phyloP scores from a whole-genome alignment of 1,140 invertebrate genomes.

The Dolichoris vasculosae region DNA sequence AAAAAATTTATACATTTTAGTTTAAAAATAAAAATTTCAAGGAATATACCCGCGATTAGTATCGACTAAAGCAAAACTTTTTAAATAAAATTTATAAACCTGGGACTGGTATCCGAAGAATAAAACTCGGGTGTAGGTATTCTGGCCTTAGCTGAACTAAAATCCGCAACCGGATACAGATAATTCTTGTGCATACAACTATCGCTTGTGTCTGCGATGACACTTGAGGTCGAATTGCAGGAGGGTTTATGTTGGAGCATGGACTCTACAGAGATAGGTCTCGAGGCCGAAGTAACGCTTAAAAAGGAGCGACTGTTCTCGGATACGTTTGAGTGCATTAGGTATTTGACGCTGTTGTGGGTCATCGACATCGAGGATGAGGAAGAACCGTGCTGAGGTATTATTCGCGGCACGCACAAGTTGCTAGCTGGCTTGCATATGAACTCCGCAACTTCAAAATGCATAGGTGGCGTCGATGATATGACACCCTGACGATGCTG shows the following conservation, averaged over 20 bases:
- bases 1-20: too few relatives aligned
- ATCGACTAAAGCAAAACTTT: background rate
- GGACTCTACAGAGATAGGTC: constrained; percentile 37
- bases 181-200: constrained; percentile 36
- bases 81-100: background rate
- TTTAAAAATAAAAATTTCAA: too few relatives aligned
- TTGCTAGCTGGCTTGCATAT: constrained; percentile 70
- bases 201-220: constrained; percentile 8
- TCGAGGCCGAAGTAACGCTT: constrained; percentile 52
- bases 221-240: constrained; percentile 28
- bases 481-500: constrained; percentile 64
- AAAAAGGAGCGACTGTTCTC: constrained; percentile 61
- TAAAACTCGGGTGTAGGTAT: constrained; percentile 47
- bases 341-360: constrained; percentile 55
- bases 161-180: constrained; percentile 56
- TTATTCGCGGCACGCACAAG: constrained; percentile 69
- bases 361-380: background rate
- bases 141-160: constrained; percentile 63
- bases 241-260: constrained; percentile 28
- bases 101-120: constrained; percentile 36
- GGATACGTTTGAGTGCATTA: constrained; percentile 40
- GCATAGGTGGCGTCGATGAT: constrained; percentile 64
- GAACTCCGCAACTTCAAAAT: constrained; percentile 69
- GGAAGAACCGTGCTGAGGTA: constrained; percentile 59
- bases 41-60: too few relatives aligned